A percentile compares a stretch with the other conserved stretches of the same genome.
These are phyloP conservation scores for Leucosticte australis DNA, from an alignment of 2,113 vertebrate genomes.

Conservation along the genomic window DNA sequence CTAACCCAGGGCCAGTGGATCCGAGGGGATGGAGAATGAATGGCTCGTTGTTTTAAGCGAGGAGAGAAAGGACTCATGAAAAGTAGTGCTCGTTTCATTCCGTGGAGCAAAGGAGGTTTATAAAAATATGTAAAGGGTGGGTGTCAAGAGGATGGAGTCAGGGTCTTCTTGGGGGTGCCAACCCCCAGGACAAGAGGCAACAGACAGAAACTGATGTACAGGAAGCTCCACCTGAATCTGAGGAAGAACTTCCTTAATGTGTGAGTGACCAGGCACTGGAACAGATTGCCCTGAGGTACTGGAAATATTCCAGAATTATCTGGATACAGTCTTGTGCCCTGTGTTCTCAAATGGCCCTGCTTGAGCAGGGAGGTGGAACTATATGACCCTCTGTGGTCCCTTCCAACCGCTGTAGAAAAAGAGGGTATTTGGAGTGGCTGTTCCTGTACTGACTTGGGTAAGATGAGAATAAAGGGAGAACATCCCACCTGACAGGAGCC, in stretches of 20 bases:
- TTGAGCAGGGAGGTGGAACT: not conserved
- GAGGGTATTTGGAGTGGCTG: not conserved
- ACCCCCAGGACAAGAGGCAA: not conserved
- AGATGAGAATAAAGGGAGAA: not conserved
- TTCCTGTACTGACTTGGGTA: not conserved
- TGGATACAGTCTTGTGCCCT: not conserved
- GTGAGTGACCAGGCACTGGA: not conserved
- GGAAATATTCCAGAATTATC: not conserved
- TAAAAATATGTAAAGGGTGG: not conserved
- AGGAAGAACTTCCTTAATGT: not conserved
- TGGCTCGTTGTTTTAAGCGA: not conserved
- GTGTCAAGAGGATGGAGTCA: not conserved
- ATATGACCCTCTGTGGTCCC: not conserved
- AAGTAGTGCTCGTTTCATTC: rapidly evolving
- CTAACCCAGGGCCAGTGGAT: not conserved
- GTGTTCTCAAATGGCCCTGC: not conserved
- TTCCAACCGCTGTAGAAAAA: not conserved
- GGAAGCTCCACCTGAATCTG: not conserved
- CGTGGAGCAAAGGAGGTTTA: not conserved
- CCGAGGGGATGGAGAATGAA: not conserved
- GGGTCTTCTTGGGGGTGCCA: not conserved
- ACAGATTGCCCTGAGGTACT: not conserved
- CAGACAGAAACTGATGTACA: not conserved
- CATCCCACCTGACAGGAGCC: not conserved
- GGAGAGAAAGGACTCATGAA: not conserved